Evolutionary conservation across 1,140 invertebrate species (phyloP), one percentile per base, ranked within the genome.

Genomic region (Camponotus floridanus): DNA sequence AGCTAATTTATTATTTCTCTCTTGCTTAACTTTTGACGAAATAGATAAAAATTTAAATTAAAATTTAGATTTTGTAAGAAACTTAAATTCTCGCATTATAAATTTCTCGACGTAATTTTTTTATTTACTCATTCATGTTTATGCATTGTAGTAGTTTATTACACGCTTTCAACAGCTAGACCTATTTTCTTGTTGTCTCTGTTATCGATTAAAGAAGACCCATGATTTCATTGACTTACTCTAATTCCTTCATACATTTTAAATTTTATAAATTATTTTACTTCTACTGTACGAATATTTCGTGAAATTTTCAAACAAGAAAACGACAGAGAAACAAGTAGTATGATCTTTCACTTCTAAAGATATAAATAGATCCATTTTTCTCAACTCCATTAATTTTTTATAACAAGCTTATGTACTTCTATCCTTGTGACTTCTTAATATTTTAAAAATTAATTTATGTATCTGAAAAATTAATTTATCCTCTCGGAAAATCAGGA

Each of bases 151-250:
- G 11, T 6, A 36, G 65, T 21, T 76, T 88, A 18, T 39, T 70
- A 7, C 18, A 7, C 18, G 18, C 70, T 62, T 79, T 67, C 42
- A n/a, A 48, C 6, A 21, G 55, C 13, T 62, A 36, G 33, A 83
- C 67, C 55, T 73, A 83, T 83, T 73, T 83, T 62, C 11, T 33
- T 4, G 36, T 33, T 13, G 21, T 73, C 73, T 76, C 18, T 9
- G 39, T 83, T 87, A 91, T 88, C 64, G 90, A 88, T 74, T 87
- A 91, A 88, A 9, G 88, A 91, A 91, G 76, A 70, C 87, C 26
- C 67, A 91, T 39, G 51, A 85, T 85, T 76, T 61, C 42, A 74
- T 4, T 21, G 39, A 74, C 31, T 59, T 61, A 61, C n/a, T 48
- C 42, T 26, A 73, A 13, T 73, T 68, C 4, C 9, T 11, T 13